These are phyloP conservation scores for Bombylius major DNA, from an alignment of 2,888 invertebrate species.

Conservation along the genomic window DNA sequence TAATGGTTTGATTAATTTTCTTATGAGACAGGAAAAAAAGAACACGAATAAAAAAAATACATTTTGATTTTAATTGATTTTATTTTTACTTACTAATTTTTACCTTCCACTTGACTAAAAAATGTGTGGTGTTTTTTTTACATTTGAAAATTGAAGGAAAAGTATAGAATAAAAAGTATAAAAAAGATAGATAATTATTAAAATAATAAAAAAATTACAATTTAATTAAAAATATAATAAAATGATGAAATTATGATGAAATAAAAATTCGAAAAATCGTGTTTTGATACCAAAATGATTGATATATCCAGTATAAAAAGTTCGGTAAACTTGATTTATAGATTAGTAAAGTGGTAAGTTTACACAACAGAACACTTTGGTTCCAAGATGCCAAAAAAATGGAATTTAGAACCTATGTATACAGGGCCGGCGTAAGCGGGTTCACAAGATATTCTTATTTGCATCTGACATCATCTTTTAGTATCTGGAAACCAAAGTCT, in stretches of 20 bases:
- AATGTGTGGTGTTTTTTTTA: neutral
- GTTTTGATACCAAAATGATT: neutral
- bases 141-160: neutral
- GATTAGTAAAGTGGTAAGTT: too few species aligned
- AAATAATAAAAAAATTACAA: neutral
- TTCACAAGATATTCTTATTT: too few species aligned
- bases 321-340: too few species aligned
- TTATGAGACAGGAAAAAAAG: too few species aligned
- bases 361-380: too few species aligned
- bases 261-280: neutral
- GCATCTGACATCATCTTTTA: too few species aligned
- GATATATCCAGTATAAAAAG: neutral
- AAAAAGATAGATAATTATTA: neutral
- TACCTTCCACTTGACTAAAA: constrained; percentile 2
- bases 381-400: too few species aligned
- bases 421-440: too few species aligned
- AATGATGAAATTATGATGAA: neutral
- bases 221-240: neutral
- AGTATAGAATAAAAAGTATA: neutral
- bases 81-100: constrained; percentile 4
- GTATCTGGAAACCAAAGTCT: too few species aligned
- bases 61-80: neutral
- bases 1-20: too few species aligned
- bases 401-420: too few species aligned
- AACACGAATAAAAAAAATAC: too few species aligned